These are phyloP conservation scores for Phalacrocorax carbo DNA, from an alignment of 2,113 vertebrate genomes.

Conservation along the genomic window DNA sequence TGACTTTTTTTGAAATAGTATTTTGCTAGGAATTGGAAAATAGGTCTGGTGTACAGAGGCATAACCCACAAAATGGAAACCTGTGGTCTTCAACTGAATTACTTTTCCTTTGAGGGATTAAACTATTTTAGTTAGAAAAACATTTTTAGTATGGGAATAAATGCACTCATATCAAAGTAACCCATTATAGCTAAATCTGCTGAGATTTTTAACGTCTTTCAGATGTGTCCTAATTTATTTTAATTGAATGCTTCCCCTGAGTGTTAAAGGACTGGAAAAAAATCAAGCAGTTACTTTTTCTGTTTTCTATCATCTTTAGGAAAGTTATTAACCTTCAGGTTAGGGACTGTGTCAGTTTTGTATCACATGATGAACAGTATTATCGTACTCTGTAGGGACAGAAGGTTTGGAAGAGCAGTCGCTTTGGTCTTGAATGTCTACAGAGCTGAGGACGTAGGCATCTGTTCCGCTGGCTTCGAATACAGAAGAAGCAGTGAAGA, in stretches of 20 bases:
- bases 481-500: neutral
- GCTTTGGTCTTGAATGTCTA: neutral
- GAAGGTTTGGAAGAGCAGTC: neutral
- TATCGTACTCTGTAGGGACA: slow-evolving; percentile 2
- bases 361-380: neutral
- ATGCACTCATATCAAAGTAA: neutral
- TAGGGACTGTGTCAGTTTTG: neutral
- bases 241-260: slow-evolving; percentile 62
- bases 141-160: slow-evolving; percentile 34
- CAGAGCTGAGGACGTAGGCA: neutral
- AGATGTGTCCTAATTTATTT: slow-evolving; percentile 53
- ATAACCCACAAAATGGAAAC: slow-evolving; percentile 56
- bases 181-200: neutral
- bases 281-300: neutral
- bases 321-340: slow-evolving; percentile 44
- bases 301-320: neutral
- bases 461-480: neutral
- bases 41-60: slow-evolving; percentile 57
- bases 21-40: slow-evolving; percentile 36
- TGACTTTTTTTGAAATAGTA: neutral
- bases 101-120: slow-evolving; percentile 27
- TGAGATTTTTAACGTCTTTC: slow-evolving; percentile 37
- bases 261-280: slow-evolving; percentile 19
- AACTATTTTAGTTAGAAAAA: slow-evolving; percentile 29
- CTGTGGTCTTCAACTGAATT: slow-evolving; percentile 40